These are phyloP conservation scores for Eumeta japonica DNA, from an alignment of 1,140 invertebrate species.

Conservation along the genomic window DNA sequence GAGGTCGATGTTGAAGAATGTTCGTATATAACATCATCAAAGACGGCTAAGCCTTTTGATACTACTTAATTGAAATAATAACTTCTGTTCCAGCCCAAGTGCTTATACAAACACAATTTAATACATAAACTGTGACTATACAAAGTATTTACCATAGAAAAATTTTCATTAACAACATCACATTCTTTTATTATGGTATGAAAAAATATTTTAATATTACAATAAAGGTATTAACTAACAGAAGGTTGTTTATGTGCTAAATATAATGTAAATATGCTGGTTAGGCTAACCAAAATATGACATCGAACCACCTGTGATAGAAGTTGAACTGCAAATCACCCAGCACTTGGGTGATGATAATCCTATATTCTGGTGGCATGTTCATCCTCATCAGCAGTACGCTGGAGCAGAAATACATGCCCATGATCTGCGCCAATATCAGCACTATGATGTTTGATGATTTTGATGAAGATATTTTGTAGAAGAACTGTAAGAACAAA, in stretches of 20 bases:
- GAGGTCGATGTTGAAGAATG: no score
- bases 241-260: conserved; percentile 82
- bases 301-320: conserved; percentile 99
- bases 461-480: conserved; percentile 98
- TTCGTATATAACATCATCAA: no score
- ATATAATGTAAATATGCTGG: conserved; percentile 94
- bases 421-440: conserved; percentile 97
- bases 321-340: conserved; percentile 99
- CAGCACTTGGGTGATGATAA: conserved; percentile 96
- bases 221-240: no score
- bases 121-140: no score
- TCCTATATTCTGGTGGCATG: conserved; percentile 96
- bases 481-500: conserved; percentile 87
- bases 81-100: no score
- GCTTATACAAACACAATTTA: no score
- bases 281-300: conserved; percentile 95
- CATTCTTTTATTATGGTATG: no score
- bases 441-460: conserved; percentile 98
- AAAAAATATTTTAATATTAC: no score
- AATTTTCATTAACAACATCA: no score
- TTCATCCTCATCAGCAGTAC: conserved; percentile 99
- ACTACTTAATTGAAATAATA: no score
- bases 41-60: no score
- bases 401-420: conserved; percentile 99
- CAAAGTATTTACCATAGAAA: no score